Evolutionary conservation across 2,797 vertebrate species (phyloP), one percentile per base, ranked within the genome.

Genomic region (Hyperoplus immaculatus): DNA sequence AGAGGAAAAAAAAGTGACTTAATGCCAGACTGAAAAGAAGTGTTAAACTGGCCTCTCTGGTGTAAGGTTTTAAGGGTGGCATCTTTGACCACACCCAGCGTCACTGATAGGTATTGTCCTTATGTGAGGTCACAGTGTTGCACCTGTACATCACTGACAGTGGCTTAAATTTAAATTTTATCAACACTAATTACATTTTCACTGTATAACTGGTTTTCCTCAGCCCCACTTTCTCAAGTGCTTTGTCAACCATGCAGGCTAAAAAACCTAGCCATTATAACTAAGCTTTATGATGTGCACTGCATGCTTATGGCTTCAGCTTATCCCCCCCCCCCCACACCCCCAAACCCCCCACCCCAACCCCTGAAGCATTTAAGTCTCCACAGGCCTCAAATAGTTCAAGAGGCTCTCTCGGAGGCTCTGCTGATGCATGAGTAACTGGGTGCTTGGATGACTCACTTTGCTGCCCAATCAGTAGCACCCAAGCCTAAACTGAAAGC

Each of bases 391-490:
- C 88, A 88, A 91, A 93, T 91, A 92, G 92, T 92, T 92, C 87
- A 91, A 93, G 91, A 91, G 90, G 85, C 91, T 91, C 91, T 93
- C 82, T 93, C 82, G 16, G 64, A 90, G 87, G 81, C 89, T 88
- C 82, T 85, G 82, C 83, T 87, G 88, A 88, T 85, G 91, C 87
- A 80, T 88, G 81, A 91, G 88, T 86, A 85, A 90, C 85, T 91
- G 84, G 83, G 83, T 87, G 91, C 88, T 86, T 85, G 89, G 89
- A 86, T 93, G 93, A 93, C 85, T 93, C 92, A 93, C 92, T 89
- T 29, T 81, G 83, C 86, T 81, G 76, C 75, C 91, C 92, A 90
- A 89, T 92, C 91, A 88, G 86, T 77, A 77, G 83, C 82, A 85
- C 60, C 80, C 38, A 60, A 89, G 75, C 72, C 65, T 72, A 61